Conservation (phyloP, 2,888 invertebrate genomes). For the Drosophila kambysellisi region DNA sequence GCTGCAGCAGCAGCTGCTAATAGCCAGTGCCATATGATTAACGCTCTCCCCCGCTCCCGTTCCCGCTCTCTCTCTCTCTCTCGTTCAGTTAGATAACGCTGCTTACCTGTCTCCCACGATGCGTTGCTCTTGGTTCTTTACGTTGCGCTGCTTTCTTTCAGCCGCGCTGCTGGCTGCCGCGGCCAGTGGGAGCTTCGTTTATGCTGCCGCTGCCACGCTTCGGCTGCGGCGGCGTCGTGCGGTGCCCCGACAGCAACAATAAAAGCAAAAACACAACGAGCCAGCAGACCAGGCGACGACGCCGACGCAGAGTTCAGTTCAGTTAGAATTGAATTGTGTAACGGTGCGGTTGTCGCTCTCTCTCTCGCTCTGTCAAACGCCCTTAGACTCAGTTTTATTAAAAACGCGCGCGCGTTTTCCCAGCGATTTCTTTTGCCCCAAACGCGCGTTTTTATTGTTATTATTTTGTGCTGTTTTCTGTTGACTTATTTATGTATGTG, state of each 20-base stretch:
- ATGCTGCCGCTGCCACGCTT: constrained; percentile 58
- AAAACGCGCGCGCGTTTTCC: constrained; percentile 48
- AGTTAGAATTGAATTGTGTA: constrained; percentile 83
- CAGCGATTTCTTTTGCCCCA: constrained; percentile 36
- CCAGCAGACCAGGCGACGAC: constrained; percentile 59
- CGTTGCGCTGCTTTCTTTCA: constrained; percentile 52
- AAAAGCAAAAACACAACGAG: constrained; percentile 42
- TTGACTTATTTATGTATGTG: constrained; percentile 35
- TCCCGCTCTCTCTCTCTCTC: constrained; percentile 16
- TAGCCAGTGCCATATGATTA: constrained; percentile 65
- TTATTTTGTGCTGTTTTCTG: constrained; percentile 28
- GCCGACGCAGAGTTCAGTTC: constrained; percentile 72
- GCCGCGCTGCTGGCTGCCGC: constrained; percentile 10
- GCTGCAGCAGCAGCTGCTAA: constrained; percentile 25
- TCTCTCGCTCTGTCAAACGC: constrained; percentile 17
- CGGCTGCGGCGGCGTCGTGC: constrained; percentile 61
- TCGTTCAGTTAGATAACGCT: constrained; percentile 3
- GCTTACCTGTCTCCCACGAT: constrained; percentile 50
- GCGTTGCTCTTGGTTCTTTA: constrained; percentile 30
- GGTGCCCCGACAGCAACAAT: constrained; percentile 37
- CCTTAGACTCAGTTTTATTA: constrained; percentile 30
- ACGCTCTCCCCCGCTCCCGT: constrained; percentile 33
- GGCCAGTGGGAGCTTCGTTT: constrained; percentile 56
- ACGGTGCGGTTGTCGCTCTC: constrained; percentile 73
- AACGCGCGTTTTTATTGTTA: constrained; percentile 44